Conservation (phyloP, 2,113 vertebrate species). For the Etheostoma cragini region DNA sequence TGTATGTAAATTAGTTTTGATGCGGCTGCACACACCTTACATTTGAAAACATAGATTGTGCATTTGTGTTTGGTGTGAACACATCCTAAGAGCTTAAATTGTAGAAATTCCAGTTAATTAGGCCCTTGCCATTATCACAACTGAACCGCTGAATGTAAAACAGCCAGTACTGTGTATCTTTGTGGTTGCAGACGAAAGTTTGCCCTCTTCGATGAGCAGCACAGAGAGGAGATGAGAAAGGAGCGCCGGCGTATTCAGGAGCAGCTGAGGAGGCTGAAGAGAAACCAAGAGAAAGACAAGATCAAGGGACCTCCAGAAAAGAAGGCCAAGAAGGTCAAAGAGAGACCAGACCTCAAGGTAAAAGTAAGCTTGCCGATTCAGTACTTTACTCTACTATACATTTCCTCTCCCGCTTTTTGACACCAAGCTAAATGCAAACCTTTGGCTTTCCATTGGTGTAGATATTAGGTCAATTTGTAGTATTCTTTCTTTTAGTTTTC, state of each 20-base stretch:
- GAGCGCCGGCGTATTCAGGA: constrained; percentile 96
- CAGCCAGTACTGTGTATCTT: not conserved
- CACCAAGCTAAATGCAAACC: not conserved
- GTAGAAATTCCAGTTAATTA: not conserved
- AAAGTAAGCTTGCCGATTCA: constrained; percentile 76
- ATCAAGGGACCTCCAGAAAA: constrained; percentile 97
- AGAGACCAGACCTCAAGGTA: constrained; percentile 98
- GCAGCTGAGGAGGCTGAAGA: constrained; percentile 93
- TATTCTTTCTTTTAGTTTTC: constrained; percentile 12
- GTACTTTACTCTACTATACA: constrained; percentile 22
- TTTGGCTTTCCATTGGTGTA: not conserved
- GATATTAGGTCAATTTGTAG: not conserved
- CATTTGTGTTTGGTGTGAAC: not conserved
- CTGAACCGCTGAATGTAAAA: constrained; percentile 6
- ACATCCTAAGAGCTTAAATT: not conserved
- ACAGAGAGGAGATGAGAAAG: constrained; percentile 98
- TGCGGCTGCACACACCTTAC: too few species aligned
- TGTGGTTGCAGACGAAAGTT: constrained; percentile 90
- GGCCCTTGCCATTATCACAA: not conserved
- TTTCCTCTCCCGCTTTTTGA: constrained; percentile 19
- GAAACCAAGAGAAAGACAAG: constrained; percentile 97
- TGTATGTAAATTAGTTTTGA: not conserved
- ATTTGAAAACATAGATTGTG: not conserved
- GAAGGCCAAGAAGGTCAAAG: constrained; percentile 97
- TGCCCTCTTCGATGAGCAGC: constrained; percentile 96